These are phyloP conservation scores for Tautogolabrus adspersus DNA, from an alignment of 2,113 vertebrate species.

Conservation along the genomic window DNA sequence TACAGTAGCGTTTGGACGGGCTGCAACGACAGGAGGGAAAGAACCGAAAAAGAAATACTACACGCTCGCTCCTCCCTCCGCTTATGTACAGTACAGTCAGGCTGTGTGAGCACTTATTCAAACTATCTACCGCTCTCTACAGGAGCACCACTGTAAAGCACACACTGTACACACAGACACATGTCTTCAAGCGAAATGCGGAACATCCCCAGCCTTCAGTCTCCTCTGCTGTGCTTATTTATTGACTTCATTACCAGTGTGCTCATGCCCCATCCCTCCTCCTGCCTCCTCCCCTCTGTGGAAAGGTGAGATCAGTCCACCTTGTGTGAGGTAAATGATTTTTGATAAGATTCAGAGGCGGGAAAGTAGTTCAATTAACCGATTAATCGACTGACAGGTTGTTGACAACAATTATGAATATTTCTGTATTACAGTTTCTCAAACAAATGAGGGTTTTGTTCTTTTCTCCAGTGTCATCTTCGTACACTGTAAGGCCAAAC, in stretches of 20 bases:
- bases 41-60: slow-evolving; percentile 77
- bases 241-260: slow-evolving; percentile 38
- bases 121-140: slow-evolving; percentile 85
- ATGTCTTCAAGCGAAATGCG: slow-evolving; percentile 1
- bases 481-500: too few relatives aligned
- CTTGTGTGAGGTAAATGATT: background rate
- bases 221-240: slow-evolving; percentile 53
- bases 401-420: too few relatives aligned
- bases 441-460: too few relatives aligned
- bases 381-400: too few relatives aligned
- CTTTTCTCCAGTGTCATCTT: too few relatives aligned
- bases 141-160: slow-evolving; percentile 78
- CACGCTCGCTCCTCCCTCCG: slow-evolving; percentile 83
- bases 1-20: slow-evolving; percentile 61
- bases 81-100: slow-evolving; percentile 74
- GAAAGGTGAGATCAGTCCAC: slow-evolving; percentile 31
- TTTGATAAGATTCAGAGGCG: too few relatives aligned
- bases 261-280: slow-evolving; percentile 3
- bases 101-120: slow-evolving; percentile 55
- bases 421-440: too few relatives aligned
- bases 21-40: slow-evolving; percentile 76
- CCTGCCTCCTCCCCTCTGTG: background rate
- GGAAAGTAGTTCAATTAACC: too few relatives aligned
- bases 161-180: slow-evolving; percentile 32
- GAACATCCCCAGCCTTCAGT: background rate